Conservation (phyloP, 2,797 vertebrate genomes). For the Smutsia temminckii region DNA sequence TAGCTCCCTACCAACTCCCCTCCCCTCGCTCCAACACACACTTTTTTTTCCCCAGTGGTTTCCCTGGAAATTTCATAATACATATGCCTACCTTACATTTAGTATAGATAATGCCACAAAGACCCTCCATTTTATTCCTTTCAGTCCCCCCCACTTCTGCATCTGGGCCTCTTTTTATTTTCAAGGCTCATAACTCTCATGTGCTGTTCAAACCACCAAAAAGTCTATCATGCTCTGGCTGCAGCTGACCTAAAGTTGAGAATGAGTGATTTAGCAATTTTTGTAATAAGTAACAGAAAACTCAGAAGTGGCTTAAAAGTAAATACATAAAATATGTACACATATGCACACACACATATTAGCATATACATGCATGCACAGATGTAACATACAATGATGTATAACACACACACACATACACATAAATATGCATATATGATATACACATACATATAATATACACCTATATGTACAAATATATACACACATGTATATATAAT, state of each 20-base stretch:
- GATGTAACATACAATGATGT: no score
- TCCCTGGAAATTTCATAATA: not conserved
- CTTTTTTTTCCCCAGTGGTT: not conserved
- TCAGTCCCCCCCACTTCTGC: not conserved
- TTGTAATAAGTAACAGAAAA: not conserved
- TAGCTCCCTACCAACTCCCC: not conserved
- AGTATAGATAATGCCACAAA: no score
- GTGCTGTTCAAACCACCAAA: not conserved
- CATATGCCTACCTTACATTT: not conserved
- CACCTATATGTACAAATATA: no score
- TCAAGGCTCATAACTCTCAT: accelerated
- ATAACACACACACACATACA: no score
- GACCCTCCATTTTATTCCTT: not conserved
- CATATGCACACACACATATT: accelerated
- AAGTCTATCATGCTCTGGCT: not conserved
- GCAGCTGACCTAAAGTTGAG: not conserved
- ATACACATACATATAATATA: no score
- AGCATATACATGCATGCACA: accelerated
- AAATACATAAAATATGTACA: accelerated
- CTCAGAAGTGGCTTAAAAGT: not conserved
- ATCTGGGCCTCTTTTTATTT: not conserved
- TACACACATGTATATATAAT: no score
- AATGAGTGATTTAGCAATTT: not conserved
- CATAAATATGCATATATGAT: no score
- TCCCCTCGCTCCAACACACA: accelerated